These are phyloP conservation scores for Otolemur garnettii DNA, from an alignment of 2,113 vertebrate genomes.

Conservation along the genomic window DNA sequence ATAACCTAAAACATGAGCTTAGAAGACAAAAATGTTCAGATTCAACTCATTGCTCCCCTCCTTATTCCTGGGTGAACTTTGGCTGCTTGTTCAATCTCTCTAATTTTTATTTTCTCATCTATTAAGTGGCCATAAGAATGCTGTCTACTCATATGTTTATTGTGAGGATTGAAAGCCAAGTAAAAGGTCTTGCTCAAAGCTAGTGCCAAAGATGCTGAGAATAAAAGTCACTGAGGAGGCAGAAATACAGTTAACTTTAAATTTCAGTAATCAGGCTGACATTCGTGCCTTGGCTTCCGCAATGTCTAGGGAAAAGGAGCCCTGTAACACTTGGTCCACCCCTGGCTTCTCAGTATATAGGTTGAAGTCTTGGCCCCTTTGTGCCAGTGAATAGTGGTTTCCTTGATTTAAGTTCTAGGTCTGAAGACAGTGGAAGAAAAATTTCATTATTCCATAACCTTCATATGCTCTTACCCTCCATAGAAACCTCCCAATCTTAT, in stretches of 20 bases:
- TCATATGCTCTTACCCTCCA: background rate
- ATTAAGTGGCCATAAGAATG: background rate
- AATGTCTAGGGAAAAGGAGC: background rate
- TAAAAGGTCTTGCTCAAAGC: slow-evolving; percentile 26
- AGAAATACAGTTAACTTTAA: background rate
- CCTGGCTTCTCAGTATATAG: background rate
- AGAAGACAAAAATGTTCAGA: background rate
- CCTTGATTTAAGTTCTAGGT: background rate
- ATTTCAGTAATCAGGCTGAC: background rate
- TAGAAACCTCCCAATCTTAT: background rate
- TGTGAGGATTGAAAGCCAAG: background rate
- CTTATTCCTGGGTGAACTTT: background rate
- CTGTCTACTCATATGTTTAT: background rate
- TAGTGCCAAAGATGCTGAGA: slow-evolving; percentile 1
- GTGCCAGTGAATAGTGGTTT: background rate
- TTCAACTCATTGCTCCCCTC: background rate
- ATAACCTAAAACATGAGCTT: background rate
- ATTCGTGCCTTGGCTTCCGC: background rate
- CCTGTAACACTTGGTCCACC: fast-evolving
- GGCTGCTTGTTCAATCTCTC: background rate
- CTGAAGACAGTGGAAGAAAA: background rate
- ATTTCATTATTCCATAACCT: background rate
- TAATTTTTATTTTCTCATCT: background rate
- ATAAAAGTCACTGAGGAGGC: background rate
- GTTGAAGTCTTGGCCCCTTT: background rate